Evolutionary conservation across 2,888 invertebrate genomes (phyloP), one percentile per base, ranked within the genome.

Genomic region (Pterostichus niger): DNA sequence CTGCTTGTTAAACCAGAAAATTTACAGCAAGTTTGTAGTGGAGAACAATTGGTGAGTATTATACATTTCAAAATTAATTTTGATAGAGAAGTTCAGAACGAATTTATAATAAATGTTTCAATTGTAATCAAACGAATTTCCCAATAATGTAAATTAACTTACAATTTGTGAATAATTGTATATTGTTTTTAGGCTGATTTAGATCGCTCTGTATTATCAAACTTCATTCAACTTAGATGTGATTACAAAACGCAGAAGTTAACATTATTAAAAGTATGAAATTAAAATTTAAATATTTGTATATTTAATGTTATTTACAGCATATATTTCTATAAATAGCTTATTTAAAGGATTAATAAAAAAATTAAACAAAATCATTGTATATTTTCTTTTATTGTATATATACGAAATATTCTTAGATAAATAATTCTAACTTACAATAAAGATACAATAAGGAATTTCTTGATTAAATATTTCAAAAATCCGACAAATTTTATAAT

Each of bases 1-100:
- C 92, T 99, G 85, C 93, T 98, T 61, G 98, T 98, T 0, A 97
- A 98, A 87, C 98, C 99, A 0, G 98, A 98, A 90, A 99, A 99
- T 91, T 92, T 99, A 86, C 96, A 96, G 88, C 97, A 98, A 91
- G 98, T 99, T 85, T 97, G 98, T 90, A 95, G 95, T 73, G 98
- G 98, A 35, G 98, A 98, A 89, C 97, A 97, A 78, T 91, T 98
- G 93, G 98, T 98, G 91, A 92, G 93, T 90, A 76, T 49, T 24
- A 10, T 73, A 44, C 44, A 11, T 44, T 71, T 71, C n/a, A n/a
- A n/a, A 24, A 24, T 24, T 1, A 24, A 3, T 24, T 24, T 24
- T 24, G 24, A 24, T 24, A 2, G 24, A 24, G 3, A 2, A 24
- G 1, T 24, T 24, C 24, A 24, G 24, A 24, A 24, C 24, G 3